A percentile compares a stretch with the other conserved stretches of the same genome.
Evolutionary conservation across 2,888 invertebrate genomes (phyloP).

Genomic region (Corythucha ciliata): DNA sequence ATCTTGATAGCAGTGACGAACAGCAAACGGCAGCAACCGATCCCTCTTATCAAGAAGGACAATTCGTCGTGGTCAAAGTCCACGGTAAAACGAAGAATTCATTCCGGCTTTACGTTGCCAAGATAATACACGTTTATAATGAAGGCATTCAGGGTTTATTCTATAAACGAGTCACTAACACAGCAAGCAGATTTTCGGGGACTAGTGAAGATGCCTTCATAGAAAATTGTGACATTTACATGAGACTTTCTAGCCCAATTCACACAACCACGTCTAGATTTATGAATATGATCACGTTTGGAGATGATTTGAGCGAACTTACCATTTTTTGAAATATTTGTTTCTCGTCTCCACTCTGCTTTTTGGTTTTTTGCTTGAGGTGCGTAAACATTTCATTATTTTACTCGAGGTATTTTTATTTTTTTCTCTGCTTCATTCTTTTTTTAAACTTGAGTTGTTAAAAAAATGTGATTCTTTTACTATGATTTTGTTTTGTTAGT

Average conservation of each 20-base stretch:
- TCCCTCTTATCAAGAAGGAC: background rate
- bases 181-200: slow-evolving; percentile 17
- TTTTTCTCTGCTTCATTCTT: no score
- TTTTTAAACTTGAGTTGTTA: no score
- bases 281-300: background rate
- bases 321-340: slow-evolving; percentile 1
- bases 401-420: no score
- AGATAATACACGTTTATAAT: slow-evolving; percentile 15
- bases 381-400: no score
- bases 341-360: no score
- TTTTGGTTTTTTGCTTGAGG: no score
- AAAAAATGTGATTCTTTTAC: no score
- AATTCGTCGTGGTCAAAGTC: slow-evolving; percentile 21
- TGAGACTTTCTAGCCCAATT: slow-evolving; percentile 1
- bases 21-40: no score
- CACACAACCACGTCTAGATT: background rate
- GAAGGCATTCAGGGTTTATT: slow-evolving; percentile 20
- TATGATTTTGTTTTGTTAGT: no score
- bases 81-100: slow-evolving; percentile 16
- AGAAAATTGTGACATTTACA: slow-evolving; percentile 1
- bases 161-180: slow-evolving; percentile 14
- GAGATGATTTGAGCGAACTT: background rate
- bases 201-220: slow-evolving; percentile 23
- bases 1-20: slow-evolving; percentile 2
- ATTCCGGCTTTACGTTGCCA: slow-evolving; percentile 17